Evolutionary conservation across 2,888 invertebrate species (phyloP).

Genomic region (Cotesia congregata): DNA sequence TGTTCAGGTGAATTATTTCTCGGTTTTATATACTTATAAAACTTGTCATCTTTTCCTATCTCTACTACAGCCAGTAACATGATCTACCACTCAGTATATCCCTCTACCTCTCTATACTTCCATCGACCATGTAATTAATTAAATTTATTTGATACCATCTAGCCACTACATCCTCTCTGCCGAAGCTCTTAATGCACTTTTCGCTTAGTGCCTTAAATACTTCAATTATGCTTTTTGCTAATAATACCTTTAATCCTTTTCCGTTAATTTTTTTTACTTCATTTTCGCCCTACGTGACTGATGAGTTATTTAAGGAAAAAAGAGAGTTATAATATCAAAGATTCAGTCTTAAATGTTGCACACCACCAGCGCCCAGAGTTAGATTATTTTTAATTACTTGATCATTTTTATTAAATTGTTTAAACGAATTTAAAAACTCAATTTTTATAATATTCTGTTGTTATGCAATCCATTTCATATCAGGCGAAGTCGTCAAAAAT

Average conservation of each 20-base stretch:
- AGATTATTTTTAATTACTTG: too few species aligned
- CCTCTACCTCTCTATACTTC: not conserved
- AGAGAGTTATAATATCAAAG: not conserved
- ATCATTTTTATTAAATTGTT: too few species aligned
- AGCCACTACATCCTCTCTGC: not conserved
- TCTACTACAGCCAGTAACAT: not conserved
- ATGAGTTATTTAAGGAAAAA: not conserved
- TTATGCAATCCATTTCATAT: too few species aligned
- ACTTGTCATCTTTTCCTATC: not conserved
- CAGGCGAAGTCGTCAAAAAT: too few species aligned
- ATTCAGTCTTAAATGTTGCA: not conserved
- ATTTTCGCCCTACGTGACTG: not conserved
- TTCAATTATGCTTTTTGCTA: not conserved
- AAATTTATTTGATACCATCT: not conserved
- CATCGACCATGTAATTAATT: slow-evolving; percentile 5
- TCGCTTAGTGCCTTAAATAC: not conserved
- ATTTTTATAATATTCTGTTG: too few species aligned
- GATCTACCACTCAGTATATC: slow-evolving; percentile 9
- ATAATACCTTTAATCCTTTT: not conserved
- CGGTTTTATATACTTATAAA: not conserved
- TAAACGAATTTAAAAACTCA: too few species aligned
- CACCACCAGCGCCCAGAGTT: too few species aligned
- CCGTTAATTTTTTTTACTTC: not conserved
- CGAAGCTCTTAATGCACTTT: not conserved
- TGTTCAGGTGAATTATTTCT: slow-evolving; percentile 75